Conservation (phyloP, 2,888 invertebrate genomes). For the Ophraella communa region DNA sequence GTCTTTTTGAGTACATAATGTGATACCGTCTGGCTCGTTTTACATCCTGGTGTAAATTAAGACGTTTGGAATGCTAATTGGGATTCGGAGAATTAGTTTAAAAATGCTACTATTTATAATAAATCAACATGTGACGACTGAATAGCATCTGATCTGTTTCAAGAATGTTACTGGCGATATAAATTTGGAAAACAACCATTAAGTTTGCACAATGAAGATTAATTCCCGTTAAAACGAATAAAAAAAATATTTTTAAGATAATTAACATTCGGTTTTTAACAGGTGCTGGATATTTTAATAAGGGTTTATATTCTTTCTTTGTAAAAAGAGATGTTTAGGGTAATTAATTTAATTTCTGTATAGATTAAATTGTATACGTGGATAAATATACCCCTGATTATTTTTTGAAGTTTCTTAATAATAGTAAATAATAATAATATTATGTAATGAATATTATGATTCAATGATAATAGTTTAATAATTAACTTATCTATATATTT, state of each 20-base stretch:
- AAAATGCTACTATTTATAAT: slow-evolving; percentile 15
- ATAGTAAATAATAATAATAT: no score
- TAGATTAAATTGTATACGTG: no score
- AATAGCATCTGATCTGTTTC: slow-evolving; percentile 1
- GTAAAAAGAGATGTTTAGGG: no score
- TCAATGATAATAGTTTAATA: no score
- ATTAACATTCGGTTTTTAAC: background rate
- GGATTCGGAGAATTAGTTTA: slow-evolving; percentile 2
- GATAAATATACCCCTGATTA: no score
- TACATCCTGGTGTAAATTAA: slow-evolving; percentile 10
- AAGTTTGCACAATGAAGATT: background rate
- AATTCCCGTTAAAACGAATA: background rate
- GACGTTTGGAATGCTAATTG: slow-evolving; percentile 25
- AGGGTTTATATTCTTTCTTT: no score
- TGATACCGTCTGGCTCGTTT: slow-evolving; percentile 15
- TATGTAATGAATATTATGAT: no score
- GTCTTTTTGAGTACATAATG: slow-evolving; percentile 10
- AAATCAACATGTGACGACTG: slow-evolving; percentile 11
- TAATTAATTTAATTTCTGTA: no score
- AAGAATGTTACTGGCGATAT: slow-evolving; percentile 4
- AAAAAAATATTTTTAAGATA: background rate
- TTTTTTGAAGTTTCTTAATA: no score
- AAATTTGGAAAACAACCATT: background rate
- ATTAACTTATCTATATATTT: no score
- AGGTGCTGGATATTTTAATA: background rate